Evolutionary conservation across 53 echinoderm and acorn worm species (phyloP), one percentile per base, ranked within the genome.

Genomic region (Henricia sp.): DNA sequence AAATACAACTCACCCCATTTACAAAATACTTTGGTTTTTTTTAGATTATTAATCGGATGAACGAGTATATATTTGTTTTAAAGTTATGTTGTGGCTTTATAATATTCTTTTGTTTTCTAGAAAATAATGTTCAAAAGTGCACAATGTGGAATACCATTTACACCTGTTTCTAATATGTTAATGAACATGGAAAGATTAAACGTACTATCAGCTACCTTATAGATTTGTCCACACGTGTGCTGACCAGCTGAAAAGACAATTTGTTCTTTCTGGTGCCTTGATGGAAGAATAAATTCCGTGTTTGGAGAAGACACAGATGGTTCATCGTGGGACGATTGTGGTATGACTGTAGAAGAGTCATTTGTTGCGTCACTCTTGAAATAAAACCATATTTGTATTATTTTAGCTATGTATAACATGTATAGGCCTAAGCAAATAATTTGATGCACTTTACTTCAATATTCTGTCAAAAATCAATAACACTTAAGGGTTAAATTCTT

Each of bases 181-280:
- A 23, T 53, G 17, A 53, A n/a, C 53, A 53, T 9, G 6, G 17
- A 53, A 53, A 53, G 53, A 53, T 53, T 53, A 53, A 53, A 8
- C 21, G 21, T 8, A 53, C 46, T 10, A 10, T 53, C 53, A 53
- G 5, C 53, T 53, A 53, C 53, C 53, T 53, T 53, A 16, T 53
- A 53, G 17, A 53, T 53, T 53, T 53, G 53, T 14, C 53, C 53
- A 53, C 53, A 53, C 53, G 16, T 53, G 53, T 53, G 53, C 53
- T 53, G 53, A 53, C 53, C 53, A 53, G 53, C 53, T 53, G 53
- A 53, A 53, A 53, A 53, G 53, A 53, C 53, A 53, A 53, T 14
- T 53, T 53, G 53, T 53, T 53, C 53, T 53, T 53, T 53, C 53
- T 14, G 53, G 16, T 53, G 53, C 53, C 53, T 53, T 53, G 53